These are phyloP conservation scores for Dicranocentrus wangi DNA, from an alignment of 2,888 invertebrate genomes.

Conservation along the genomic window DNA sequence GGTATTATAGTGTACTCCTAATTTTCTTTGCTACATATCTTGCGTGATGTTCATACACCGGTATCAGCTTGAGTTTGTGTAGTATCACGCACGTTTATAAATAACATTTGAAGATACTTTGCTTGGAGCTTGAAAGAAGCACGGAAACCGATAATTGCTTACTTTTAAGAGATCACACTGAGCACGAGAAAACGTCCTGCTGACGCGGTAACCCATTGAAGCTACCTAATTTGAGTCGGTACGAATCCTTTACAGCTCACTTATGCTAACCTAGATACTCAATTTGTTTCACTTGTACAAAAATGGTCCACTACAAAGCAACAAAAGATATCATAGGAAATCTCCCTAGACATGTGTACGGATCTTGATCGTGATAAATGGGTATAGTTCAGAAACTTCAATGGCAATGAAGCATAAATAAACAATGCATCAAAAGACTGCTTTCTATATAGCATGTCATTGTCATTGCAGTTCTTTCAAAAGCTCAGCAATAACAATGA, in stretches of 20 bases:
- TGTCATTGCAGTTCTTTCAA: conserved; percentile 42
- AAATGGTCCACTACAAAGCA: conserved; percentile 53
- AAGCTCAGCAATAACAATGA: conserved; percentile 43
- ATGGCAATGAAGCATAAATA: conserved; percentile 64
- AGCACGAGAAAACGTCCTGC: conserved; percentile 38
- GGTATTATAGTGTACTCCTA: no score
- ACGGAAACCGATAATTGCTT: conserved; percentile 45
- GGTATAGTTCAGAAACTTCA: conserved; percentile 29
- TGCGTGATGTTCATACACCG: background rate
- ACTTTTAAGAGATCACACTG: conserved; percentile 29
- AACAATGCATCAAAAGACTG: conserved; percentile 51
- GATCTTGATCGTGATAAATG: conserved; percentile 20
- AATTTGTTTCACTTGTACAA: conserved; percentile 62
- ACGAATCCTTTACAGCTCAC: conserved; percentile 59
- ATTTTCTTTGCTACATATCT: no score
- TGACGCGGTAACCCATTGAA: conserved; percentile 57
- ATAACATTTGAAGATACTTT: background rate
- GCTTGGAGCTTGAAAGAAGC: conserved; percentile 39
- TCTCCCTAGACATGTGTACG: conserved; percentile 46
- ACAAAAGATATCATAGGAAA: conserved; percentile 47
- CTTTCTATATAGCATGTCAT: conserved; percentile 37
- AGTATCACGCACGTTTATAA: background rate
- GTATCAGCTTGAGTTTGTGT: background rate
- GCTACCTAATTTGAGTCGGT: conserved; percentile 46
- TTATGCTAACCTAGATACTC: conserved; percentile 65